These are phyloP conservation scores for Ceratoteleas bidentatus DNA, from an alignment of 1,140 invertebrate species.

Conservation along the genomic window DNA sequence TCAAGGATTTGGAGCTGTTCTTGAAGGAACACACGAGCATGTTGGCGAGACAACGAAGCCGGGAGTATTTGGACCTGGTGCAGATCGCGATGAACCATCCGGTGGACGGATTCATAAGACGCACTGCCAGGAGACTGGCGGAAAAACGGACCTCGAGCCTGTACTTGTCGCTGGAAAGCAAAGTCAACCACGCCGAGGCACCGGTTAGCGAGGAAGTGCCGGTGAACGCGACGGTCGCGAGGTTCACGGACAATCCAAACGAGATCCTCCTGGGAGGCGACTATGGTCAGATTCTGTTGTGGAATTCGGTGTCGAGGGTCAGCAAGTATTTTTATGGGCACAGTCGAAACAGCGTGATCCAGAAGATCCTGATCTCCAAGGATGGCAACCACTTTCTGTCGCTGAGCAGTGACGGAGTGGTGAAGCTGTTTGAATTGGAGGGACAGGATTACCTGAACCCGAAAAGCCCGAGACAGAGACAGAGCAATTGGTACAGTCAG, in stretches of 20 bases:
- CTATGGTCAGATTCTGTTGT: slow-evolving; percentile 71
- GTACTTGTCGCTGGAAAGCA: slow-evolving; percentile 72
- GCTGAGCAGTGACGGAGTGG: slow-evolving; percentile 70
- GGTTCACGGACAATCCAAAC: slow-evolving; percentile 72
- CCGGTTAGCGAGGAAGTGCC: slow-evolving; percentile 71
- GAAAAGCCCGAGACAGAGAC: slow-evolving; percentile 74
- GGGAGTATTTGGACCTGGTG: slow-evolving; percentile 78
- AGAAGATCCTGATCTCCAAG: slow-evolving; percentile 73
- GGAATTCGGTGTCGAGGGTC: slow-evolving; percentile 69
- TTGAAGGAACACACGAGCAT: slow-evolving; percentile 75
- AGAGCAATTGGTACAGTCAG: slow-evolving; percentile 70
- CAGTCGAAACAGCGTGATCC: slow-evolving; percentile 63
- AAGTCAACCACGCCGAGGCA: slow-evolving; percentile 49
- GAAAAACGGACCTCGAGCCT: slow-evolving; percentile 52
- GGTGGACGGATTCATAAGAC: slow-evolving; percentile 71
- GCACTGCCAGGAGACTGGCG: slow-evolving; percentile 76
- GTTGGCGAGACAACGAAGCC: slow-evolving; percentile 77
- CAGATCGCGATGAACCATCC: slow-evolving; percentile 79
- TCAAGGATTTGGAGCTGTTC: slow-evolving; percentile 74
- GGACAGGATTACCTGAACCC: slow-evolving; percentile 61
- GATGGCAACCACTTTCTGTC: slow-evolving; percentile 73
- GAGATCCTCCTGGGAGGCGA: slow-evolving; percentile 73
- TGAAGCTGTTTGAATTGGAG: slow-evolving; percentile 74
- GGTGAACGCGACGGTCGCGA: slow-evolving; percentile 65
- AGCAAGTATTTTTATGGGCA: slow-evolving; percentile 71